These are phyloP conservation scores for Heliconius nattereri DNA, from an alignment of 1,140 invertebrate genomes.

Conservation along the genomic window DNA sequence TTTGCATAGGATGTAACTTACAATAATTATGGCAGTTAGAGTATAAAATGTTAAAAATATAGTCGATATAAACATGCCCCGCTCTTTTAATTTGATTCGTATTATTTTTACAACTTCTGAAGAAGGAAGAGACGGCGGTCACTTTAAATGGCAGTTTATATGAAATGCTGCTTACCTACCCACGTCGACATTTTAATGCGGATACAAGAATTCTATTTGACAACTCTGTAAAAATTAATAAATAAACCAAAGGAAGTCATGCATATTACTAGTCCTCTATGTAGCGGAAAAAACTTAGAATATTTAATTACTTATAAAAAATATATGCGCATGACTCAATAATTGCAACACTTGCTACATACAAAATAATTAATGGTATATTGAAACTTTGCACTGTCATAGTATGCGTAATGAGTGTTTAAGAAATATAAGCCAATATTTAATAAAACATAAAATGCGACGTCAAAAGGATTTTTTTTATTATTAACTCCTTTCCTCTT, in stretches of 20 bases:
- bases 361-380: not conserved
- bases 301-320: not conserved
- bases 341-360: not conserved
- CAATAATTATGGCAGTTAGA: slow-evolving; percentile 56
- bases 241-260: slow-evolving; percentile 18
- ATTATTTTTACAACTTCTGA: slow-evolving; percentile 59
- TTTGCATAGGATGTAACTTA: slow-evolving; percentile 52
- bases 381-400: not conserved
- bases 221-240: slow-evolving; percentile 5
- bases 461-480: too few species aligned
- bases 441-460: too few species aligned
- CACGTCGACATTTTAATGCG: slow-evolving; percentile 27
- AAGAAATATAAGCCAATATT: too few species aligned
- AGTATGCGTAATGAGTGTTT: too few species aligned
- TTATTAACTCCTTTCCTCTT: too few species aligned
- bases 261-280: not conserved
- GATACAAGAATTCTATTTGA: slow-evolving; percentile 3
- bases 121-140: slow-evolving; percentile 50
- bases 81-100: slow-evolving; percentile 55
- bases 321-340: not conserved
- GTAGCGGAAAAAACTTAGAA: not conserved
- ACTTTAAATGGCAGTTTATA: slow-evolving; percentile 56
- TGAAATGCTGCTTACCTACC: slow-evolving; percentile 45
- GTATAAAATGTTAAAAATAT: slow-evolving; percentile 63
- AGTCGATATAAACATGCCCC: slow-evolving; percentile 55